Percentiles rank a stretch among this genome's conserved stretches.
phyloP scores from a whole-genome alignment of 1,140 invertebrate genomes.

The Sycobia sp. region DNA sequence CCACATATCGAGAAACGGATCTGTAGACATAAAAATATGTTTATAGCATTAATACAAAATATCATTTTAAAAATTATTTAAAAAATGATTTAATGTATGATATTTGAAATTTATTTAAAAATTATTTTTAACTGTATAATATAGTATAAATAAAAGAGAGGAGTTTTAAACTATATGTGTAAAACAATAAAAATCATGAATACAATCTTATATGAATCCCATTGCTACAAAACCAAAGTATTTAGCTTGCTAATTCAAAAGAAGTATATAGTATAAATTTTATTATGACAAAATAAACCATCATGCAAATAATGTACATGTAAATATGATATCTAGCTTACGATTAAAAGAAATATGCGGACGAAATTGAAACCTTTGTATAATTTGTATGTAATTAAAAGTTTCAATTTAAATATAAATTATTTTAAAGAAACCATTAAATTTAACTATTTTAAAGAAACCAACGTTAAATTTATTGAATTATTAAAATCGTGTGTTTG shows the following conservation, averaged over 20 bases:
- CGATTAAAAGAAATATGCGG: too few relatives aligned
- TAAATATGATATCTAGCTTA: conserved; percentile 3
- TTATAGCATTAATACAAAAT: conserved; percentile 21
- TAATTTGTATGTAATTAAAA: too few relatives aligned
- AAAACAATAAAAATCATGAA: not conserved
- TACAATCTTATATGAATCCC: not conserved
- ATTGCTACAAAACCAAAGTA: not conserved
- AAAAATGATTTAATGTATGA: conserved; percentile 28
- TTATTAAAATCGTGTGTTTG: too few relatives aligned
- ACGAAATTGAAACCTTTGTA: too few relatives aligned
- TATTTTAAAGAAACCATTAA: not conserved
- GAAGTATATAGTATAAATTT: not conserved
- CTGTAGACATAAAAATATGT: conserved; percentile 36
- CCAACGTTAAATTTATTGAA: too few relatives aligned
- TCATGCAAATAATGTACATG: conserved; percentile 15
- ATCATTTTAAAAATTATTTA: not conserved
- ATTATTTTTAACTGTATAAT: not conserved
- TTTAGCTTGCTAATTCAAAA: not conserved
- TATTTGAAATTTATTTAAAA: conserved; percentile 10
- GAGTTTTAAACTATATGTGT: conserved; percentile 3
- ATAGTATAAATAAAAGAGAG: conserved; percentile 8
- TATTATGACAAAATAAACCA: conserved; percentile 2
- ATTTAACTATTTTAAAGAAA: conserved; percentile 5
- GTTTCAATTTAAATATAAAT: too few relatives aligned
- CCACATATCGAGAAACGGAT: conserved; percentile 32